Evolutionary conservation across 2,113 vertebrate species (phyloP).

Genomic region (Shinisaurus crocodilurus): DNA sequence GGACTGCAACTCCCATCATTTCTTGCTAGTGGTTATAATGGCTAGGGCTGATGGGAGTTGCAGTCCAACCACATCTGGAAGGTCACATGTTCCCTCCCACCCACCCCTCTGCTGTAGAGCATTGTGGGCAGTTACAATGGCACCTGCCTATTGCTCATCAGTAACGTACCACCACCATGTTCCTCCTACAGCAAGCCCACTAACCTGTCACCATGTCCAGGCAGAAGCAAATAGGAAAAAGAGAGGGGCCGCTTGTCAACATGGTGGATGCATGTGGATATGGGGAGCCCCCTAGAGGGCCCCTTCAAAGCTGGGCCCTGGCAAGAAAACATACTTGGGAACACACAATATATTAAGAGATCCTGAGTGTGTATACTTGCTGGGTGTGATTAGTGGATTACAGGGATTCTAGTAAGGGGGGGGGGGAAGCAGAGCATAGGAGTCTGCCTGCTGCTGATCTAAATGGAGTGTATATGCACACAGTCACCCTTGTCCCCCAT

Average conservation of each 20-base stretch:
- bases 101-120: not conserved
- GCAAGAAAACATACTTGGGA: not conserved
- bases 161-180: not conserved
- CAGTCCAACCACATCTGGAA: not conserved
- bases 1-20: too few relatives aligned
- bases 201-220: not conserved
- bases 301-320: not conserved
- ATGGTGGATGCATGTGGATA: not conserved
- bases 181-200: not conserved
- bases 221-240: not conserved
- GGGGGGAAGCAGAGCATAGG: not conserved
- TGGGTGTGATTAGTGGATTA: not conserved
- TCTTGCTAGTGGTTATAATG: too few relatives aligned
- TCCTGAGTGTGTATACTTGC: not conserved
- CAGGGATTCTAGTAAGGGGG: not conserved
- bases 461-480: not conserved
- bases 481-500: not conserved
- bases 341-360: not conserved
- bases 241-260: not conserved
- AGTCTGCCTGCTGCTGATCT: not conserved
- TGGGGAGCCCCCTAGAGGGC: not conserved
- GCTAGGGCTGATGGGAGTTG: too few relatives aligned
- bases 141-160: not conserved
- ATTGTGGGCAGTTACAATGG: not conserved
- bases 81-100: too few relatives aligned